Conservation (phyloP, 2,797 vertebrate genomes). For the Phrynocephalus guinanensis region DNA sequence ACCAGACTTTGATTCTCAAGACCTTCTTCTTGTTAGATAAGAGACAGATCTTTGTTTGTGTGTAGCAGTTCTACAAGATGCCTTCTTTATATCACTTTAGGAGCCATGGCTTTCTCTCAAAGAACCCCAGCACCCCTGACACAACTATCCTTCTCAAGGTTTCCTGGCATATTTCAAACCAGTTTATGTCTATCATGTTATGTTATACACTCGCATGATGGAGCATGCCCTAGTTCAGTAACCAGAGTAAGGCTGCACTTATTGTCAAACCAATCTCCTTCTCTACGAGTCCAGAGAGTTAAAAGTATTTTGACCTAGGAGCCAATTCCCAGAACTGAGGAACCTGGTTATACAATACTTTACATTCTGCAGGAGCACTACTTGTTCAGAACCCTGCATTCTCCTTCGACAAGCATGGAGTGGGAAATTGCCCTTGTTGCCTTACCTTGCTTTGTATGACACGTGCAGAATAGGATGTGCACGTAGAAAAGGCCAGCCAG, state of each 20-base stretch:
- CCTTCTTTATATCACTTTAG: not conserved
- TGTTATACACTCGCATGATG: not conserved
- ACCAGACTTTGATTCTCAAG: no score
- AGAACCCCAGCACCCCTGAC: not conserved
- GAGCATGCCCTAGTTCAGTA: not conserved
- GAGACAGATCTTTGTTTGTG: no score
- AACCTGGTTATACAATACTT: not conserved
- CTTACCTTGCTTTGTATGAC: not conserved
- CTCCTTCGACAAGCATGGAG: not conserved
- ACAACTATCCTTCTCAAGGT: not conserved
- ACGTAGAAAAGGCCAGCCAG: not conserved
- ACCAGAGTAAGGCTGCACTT: not conserved
- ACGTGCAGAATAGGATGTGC: not conserved
- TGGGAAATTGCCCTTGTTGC: no score
- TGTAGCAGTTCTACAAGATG: no score
- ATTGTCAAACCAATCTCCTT: not conserved
- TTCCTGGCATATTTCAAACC: not conserved
- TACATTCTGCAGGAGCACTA: no score
- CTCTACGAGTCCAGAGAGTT: slow-evolving; percentile 13
- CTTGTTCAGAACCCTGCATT: not conserved
- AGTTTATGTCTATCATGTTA: not conserved
- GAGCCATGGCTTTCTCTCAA: not conserved
- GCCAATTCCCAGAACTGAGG: slow-evolving; percentile 46
- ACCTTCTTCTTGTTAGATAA: no score
- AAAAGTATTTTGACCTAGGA: not conserved